Evolutionary conservation across 2,888 invertebrate genomes (phyloP).

Genomic region (Acleris sparsana): DNA sequence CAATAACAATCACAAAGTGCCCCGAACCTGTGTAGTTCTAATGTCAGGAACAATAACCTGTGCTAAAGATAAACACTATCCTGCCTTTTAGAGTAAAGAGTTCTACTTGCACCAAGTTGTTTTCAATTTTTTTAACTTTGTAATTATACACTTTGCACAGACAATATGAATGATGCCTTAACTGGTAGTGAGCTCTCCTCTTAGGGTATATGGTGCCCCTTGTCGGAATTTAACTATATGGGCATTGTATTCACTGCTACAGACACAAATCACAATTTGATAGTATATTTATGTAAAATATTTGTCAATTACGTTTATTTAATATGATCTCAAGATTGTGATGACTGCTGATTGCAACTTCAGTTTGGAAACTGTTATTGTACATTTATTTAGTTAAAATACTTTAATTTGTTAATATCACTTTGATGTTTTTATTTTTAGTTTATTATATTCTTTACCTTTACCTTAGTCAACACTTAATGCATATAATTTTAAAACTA

Average conservation of each 20-base stretch:
- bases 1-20: conserved; percentile 19
- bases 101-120: conserved; percentile 10
- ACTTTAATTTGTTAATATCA: conserved; percentile 50
- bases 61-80: conserved; percentile 10
- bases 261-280: conserved; percentile 37
- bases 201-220: not conserved
- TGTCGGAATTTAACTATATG: not conserved
- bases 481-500: not conserved
- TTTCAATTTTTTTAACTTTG: not conserved
- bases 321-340: conserved; percentile 59
- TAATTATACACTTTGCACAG: not conserved
- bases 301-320: conserved; percentile 46
- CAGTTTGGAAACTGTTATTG: conserved; percentile 44
- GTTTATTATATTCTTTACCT: conserved; percentile 38
- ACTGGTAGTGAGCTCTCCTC: conserved; percentile 12
- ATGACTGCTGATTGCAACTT: conserved; percentile 39
- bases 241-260: conserved; percentile 12
- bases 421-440: conserved; percentile 29
- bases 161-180: conserved; percentile 10
- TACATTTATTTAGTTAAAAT: conserved; percentile 41
- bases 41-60: conserved; percentile 7
- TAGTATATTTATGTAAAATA: conserved; percentile 33
- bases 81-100: conserved; percentile 18
- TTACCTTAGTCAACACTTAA: conserved; percentile 27
- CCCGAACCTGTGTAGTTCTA: conserved; percentile 10